These are phyloP conservation scores for Geothlypis trichas DNA, from an alignment of 2,113 vertebrate species.

Conservation along the genomic window DNA sequence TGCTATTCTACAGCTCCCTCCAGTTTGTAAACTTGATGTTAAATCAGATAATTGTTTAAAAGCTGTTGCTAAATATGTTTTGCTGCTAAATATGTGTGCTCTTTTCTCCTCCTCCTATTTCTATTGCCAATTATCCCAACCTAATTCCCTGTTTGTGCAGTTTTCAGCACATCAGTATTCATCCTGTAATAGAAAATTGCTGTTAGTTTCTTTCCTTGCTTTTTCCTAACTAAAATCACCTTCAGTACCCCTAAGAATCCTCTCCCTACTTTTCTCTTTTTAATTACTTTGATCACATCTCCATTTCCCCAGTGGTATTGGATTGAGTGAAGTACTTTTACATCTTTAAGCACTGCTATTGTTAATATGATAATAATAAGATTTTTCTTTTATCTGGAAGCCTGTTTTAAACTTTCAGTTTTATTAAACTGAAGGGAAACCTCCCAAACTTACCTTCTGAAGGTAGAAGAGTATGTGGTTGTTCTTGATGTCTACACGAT, in stretches of 20 bases:
- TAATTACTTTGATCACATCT: background rate
- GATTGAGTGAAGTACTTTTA: background rate
- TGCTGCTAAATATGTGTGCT: background rate
- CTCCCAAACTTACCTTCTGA: slow-evolving; percentile 30
- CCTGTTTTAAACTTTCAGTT: background rate
- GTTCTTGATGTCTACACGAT: slow-evolving; percentile 48
- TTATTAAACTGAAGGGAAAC: background rate
- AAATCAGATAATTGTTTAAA: background rate
- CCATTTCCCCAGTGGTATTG: background rate
- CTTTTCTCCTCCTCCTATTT: background rate
- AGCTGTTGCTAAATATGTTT: background rate
- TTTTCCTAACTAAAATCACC: background rate
- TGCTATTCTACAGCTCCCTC: background rate
- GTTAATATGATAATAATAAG: background rate
- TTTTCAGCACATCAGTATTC: background rate
- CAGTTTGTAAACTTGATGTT: background rate
- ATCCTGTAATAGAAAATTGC: background rate
- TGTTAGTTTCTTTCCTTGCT: background rate
- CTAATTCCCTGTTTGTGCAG: background rate
- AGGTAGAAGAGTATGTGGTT: slow-evolving; percentile 64
- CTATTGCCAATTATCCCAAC: background rate
- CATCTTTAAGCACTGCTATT: background rate
- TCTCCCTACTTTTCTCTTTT: background rate
- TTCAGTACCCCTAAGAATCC: background rate
- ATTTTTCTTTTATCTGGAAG: background rate